A percentile compares a stretch with the other conserved stretches of the same genome.
Conservation (phyloP, 2,797 vertebrate species). For the Arnoldichthys spilopterus region DNA sequence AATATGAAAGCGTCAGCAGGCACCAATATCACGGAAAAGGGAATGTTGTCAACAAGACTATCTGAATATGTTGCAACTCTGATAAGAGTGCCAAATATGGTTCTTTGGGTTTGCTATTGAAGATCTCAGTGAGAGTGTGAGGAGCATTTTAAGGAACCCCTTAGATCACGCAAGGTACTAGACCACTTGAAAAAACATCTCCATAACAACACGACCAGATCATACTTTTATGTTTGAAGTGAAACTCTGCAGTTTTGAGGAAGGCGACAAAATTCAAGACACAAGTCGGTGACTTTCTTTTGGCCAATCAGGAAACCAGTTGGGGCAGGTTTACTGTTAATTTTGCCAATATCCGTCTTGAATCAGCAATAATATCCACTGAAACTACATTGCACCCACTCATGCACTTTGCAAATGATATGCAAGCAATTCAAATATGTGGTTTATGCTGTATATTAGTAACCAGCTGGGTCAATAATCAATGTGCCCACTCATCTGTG, state of each 20-base stretch:
- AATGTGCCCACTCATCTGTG: background rate
- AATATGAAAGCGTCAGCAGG: slow-evolving; percentile 1
- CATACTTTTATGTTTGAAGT: too few species aligned
- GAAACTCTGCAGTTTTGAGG: background rate
- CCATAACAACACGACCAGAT: too few species aligned
- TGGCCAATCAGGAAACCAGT: background rate
- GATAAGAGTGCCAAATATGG: background rate
- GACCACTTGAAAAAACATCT: too few species aligned
- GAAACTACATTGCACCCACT: too few species aligned
- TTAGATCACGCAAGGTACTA: too few species aligned
- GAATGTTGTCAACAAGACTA: background rate
- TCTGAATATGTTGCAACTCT: background rate
- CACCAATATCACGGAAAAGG: slow-evolving; percentile 14
- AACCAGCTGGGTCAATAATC: background rate
- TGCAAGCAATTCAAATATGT: background rate
- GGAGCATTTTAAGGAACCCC: too few species aligned
- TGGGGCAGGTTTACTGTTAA: background rate
- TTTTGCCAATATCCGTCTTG: background rate
- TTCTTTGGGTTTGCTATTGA: background rate
- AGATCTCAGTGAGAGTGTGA: background rate
- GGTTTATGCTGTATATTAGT: background rate
- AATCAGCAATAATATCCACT: background rate
- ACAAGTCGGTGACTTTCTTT: background rate
- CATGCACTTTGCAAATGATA: background rate
- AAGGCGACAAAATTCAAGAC: background rate